Base-by-base conservation (phyloP, 92 coral and sea anemone genomes). In the Actinostola sp. region DNA sequence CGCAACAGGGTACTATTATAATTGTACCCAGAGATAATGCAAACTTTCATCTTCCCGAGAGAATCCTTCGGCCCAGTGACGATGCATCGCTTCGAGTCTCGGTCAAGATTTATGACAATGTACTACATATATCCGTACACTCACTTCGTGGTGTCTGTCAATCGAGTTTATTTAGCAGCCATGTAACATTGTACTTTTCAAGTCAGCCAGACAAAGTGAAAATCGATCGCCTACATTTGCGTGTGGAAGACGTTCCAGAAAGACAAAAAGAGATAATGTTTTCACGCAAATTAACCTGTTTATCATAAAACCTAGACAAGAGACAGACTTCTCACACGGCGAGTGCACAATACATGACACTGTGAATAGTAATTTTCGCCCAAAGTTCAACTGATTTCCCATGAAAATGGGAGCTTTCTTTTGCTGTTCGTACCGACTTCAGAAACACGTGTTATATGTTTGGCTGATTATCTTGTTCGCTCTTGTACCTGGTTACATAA, bases 271-370 rank as follows among this genome's bases (percentile, higher is more conserved):
- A 24, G 8, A 20, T 63, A 23, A 32, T 53, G 84, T 86, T 86
- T 70, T 82, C 70, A 59, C 51, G 28, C 42, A 67, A 75, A 46
- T 81, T 66, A 53, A 75, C 76, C 92, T 91, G 79, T 87, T 90
- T 91, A 87, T 71, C 97, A 91, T 91, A 91, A 91, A 91, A 91
- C 28, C 90, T 74, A 91, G 97, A 91, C 97, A 91, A 60, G 78
- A 30, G 62, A 30, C 78, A 91, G 97, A 91, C 97, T 51, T 63
- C 61, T 82, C 85, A 83, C 92, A 87, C 97, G 89, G 93, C 66
- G 68, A 55, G 85, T 24, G 90, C 86, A 83, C 73, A 75, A 83
- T 74, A 84, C 71, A 65, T 77, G 53, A 58, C 71, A 71, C 12
- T 19, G 62, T 46, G 74, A 68, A 68, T 68, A 68, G 46, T 58